These are phyloP conservation scores for Rhinolophus sinicus DNA, from an alignment of 2,113 vertebrate genomes.

Conservation along the genomic window DNA sequence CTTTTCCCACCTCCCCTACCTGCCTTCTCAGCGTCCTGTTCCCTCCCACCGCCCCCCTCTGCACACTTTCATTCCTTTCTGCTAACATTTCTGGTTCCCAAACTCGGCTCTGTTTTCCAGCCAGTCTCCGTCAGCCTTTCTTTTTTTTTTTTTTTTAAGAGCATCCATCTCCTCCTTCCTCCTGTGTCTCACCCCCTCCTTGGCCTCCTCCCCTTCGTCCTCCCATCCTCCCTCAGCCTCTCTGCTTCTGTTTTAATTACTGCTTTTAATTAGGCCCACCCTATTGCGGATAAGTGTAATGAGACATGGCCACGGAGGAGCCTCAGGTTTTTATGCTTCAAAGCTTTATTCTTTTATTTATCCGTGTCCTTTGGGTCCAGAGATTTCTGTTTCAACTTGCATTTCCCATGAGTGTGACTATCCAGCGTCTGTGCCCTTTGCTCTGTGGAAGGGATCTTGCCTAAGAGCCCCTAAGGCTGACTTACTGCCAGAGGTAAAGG, in stretches of 20 bases:
- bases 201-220: neutral
- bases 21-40: neutral
- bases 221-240: neutral
- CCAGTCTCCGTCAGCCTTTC: too few relatives aligned
- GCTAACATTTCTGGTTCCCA: neutral
- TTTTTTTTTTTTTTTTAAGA: neutral
- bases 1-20: neutral
- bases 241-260: neutral
- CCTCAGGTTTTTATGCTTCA: neutral
- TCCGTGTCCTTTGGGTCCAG: slow-evolving; percentile 35
- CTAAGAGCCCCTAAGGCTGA: neutral
- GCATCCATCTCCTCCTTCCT: neutral
- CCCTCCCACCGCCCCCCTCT: too few relatives aligned
- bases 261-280: neutral
- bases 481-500: neutral
- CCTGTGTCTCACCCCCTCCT: neutral
- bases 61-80: neutral
- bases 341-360: slow-evolving; percentile 37
- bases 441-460: neutral
- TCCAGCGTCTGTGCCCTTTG: neutral
- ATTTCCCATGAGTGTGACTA: neutral
- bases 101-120: neutral
- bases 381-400: slow-evolving; percentile 15
- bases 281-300: neutral
- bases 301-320: neutral